A percentile compares a stretch with the other conserved stretches of the same genome.
phyloP scores from a whole-genome alignment of 2,888 invertebrate species.

The Chydorus sphaericus region DNA sequence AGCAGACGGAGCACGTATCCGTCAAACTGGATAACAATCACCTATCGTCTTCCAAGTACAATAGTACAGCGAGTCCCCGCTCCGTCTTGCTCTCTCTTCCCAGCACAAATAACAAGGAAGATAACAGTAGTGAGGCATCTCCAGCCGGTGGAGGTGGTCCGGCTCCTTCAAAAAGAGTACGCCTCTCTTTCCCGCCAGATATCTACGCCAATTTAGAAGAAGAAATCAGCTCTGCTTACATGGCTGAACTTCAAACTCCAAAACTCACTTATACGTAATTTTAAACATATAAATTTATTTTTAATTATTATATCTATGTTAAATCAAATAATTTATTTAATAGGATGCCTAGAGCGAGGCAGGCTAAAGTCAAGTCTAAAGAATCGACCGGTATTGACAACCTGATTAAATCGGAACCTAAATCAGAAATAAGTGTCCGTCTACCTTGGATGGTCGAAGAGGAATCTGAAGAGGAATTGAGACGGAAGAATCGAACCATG shows the following conservation, averaged over 20 bases:
- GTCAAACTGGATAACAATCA: neutral
- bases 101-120: neutral
- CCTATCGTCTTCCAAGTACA: neutral
- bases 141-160: neutral
- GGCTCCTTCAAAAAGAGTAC: neutral
- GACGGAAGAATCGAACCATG: neutral
- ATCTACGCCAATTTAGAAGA: constrained; percentile 4
- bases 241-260: constrained; percentile 8
- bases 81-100: neutral
- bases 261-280: neutral
- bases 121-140: neutral
- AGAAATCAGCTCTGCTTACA: neutral
- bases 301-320: neutral
- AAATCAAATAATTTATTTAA: neutral
- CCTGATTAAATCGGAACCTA: neutral
- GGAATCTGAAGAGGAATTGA: neutral
- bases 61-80: too few species aligned
- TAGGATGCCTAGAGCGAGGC: neutral
- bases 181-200: constrained; percentile 4
- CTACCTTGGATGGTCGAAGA: constrained; percentile 8
- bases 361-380: neutral
- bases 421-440: constrained; percentile 1
- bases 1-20: neutral
- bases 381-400: neutral
- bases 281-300: neutral